Conservation (phyloP, 2,113 vertebrate genomes). For the Vulpes lagopus region DNA sequence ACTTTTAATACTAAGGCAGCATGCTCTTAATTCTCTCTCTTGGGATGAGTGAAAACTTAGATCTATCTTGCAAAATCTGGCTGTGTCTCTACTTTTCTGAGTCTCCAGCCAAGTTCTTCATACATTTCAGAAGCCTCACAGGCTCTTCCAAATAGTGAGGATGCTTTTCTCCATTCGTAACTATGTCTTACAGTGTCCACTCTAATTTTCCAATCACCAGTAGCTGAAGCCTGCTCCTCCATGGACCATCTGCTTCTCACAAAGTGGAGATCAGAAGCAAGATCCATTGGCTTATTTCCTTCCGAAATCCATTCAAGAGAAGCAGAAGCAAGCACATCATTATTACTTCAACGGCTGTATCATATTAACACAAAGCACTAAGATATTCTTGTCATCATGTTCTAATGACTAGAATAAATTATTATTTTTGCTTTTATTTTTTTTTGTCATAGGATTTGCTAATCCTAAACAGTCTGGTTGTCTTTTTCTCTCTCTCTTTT, state of each 20-base stretch:
- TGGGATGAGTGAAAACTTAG: background rate
- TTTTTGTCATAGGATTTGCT: background rate
- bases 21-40: background rate
- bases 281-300: background rate
- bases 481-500: background rate
- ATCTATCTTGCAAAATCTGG: background rate
- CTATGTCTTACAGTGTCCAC: background rate
- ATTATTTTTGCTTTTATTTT: background rate
- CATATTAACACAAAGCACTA: background rate
- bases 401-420: background rate
- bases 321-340: background rate
- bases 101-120: background rate
- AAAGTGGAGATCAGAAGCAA: background rate
- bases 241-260: background rate
- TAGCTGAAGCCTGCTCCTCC: background rate
- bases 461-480: background rate
- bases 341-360: background rate
- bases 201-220: background rate
- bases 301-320: background rate
- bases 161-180: background rate
- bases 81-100: background rate
- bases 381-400: background rate
- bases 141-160: background rate
- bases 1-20: background rate
- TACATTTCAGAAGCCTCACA: background rate